Evolutionary conservation across 2,797 vertebrate species (phyloP).

Genomic region (Gymnothorax javanicus): DNA sequence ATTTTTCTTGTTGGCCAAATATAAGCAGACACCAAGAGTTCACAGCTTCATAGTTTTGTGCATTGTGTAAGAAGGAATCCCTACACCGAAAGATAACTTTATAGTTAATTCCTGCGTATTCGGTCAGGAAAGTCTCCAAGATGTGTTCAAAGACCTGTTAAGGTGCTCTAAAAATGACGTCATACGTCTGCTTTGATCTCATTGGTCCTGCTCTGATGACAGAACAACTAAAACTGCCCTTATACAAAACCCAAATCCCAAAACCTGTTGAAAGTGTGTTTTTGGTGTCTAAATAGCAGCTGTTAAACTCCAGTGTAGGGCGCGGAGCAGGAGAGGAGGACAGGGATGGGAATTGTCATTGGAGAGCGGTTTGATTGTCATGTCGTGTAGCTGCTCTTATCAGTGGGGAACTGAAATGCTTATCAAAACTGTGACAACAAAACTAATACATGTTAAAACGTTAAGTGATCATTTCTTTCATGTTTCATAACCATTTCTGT

Average conservation of each 20-base stretch:
- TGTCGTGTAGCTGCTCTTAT: conserved; percentile 34
- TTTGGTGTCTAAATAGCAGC: conserved; percentile 67
- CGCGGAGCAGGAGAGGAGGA: conserved; percentile 29
- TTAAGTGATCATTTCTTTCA: not conserved
- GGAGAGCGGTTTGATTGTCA: conserved; percentile 60
- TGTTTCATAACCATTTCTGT: not conserved
- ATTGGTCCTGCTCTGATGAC: not conserved
- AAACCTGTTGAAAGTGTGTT: conserved; percentile 26
- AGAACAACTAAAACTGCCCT: not conserved
- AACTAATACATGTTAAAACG: not conserved
- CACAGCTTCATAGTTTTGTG: not conserved
- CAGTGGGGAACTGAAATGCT: not conserved
- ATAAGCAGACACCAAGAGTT: not conserved
- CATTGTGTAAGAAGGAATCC: not conserved
- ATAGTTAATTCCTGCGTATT: not conserved
- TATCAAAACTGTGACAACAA: not conserved
- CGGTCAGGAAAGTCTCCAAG: not conserved
- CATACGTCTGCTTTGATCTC: not conserved
- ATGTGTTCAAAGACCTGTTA: not conserved
- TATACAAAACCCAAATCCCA: not conserved
- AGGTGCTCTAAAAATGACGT: conserved; percentile 19
- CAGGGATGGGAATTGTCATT: conserved; percentile 11
- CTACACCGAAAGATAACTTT: not conserved
- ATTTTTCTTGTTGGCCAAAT: not conserved
- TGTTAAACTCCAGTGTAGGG: conserved; percentile 46